Percentiles rank a stretch among this genome's conserved stretches.
Evolutionary conservation across 2,888 invertebrate species (phyloP).

Genomic region (Eupithecia exiguata): DNA sequence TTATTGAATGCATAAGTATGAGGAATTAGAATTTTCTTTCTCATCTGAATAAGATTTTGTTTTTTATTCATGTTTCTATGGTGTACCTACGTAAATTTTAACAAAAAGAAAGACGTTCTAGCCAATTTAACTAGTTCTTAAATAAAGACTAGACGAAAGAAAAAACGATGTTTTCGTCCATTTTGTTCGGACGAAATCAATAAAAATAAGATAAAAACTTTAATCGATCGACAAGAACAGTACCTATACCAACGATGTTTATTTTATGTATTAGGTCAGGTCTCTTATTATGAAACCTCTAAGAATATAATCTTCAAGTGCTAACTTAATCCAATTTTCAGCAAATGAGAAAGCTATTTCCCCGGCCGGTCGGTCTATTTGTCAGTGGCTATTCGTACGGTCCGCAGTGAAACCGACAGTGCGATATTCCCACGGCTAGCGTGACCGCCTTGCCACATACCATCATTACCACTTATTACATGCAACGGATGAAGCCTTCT

Average conservation of each 20-base stretch:
- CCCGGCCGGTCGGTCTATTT: constrained; percentile 11
- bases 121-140: not conserved
- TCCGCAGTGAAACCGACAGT: constrained; percentile 35
- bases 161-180: not conserved
- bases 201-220: not conserved
- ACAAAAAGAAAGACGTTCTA: no score
- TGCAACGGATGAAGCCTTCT: constrained; percentile 35
- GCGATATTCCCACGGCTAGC: constrained; percentile 52
- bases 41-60: constrained; percentile 3
- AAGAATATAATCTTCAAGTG: not conserved
- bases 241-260: not conserved
- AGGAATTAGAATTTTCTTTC: not conserved
- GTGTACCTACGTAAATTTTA: no score
- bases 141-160: not conserved
- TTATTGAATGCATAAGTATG: constrained; percentile 12
- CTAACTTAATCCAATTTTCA: not conserved
- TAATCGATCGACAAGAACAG: not conserved
- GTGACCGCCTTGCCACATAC: constrained; percentile 50
- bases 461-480: constrained; percentile 44
- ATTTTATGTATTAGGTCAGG: not conserved
- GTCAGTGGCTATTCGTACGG: constrained; percentile 15
- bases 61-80: not conserved
- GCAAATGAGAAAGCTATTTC: constrained; percentile 6
- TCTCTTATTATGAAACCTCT: not conserved
- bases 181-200: not conserved